These are phyloP conservation scores for Cyprinodon tularosa DNA, from an alignment of 2,113 vertebrate species.

Conservation along the genomic window DNA sequence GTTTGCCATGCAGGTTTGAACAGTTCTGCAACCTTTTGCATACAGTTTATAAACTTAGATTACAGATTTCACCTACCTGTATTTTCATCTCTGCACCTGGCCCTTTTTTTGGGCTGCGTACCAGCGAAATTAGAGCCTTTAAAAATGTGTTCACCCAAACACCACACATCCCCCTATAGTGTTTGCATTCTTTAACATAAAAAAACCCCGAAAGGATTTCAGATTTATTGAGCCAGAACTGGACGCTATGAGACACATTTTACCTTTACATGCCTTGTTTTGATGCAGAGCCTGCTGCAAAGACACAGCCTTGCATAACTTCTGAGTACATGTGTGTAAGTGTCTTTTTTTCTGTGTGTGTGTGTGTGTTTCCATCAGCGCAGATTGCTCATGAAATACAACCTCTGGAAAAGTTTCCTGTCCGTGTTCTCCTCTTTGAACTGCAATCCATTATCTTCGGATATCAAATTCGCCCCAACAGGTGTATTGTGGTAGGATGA, in stretches of 20 bases:
- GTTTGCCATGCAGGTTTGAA: background rate
- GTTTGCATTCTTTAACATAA: background rate
- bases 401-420: slow-evolving; percentile 63
- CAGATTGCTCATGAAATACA: slow-evolving; percentile 55
- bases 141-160: background rate
- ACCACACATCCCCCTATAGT: background rate
- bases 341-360: background rate
- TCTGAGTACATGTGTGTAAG: slow-evolving; percentile 3
- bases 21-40: background rate
- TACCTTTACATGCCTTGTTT: slow-evolving; percentile 13
- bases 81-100: background rate
- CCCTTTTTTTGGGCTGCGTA: background rate
- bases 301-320: background rate
- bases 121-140: background rate
- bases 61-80: background rate
- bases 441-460: slow-evolving; percentile 59
- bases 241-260: background rate
- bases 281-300: slow-evolving; percentile 24
- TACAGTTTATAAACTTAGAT: background rate
- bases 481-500: slow-evolving; percentile 60
- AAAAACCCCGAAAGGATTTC: background rate
- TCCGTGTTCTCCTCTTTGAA: slow-evolving; percentile 58
- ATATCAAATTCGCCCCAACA: slow-evolving; percentile 62
- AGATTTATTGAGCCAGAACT: background rate
- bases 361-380: slow-evolving; percentile 26